Evolutionary conservation across 2,797 vertebrate genomes (phyloP).

Genomic region (Dromococcyx pavoninus): DNA sequence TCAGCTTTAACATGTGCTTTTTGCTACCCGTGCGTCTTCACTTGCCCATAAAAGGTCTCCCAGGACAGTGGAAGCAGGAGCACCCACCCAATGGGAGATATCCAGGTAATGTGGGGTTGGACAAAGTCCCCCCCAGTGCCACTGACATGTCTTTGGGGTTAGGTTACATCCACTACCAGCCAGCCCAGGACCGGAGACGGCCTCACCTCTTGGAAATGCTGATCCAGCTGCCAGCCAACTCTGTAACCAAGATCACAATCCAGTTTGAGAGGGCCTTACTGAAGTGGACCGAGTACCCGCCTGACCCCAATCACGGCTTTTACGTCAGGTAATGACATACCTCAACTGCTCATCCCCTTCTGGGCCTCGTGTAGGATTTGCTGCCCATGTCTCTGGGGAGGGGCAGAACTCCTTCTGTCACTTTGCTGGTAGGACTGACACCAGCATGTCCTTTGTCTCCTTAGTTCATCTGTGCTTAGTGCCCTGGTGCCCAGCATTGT

Average conservation of each 20-base stretch:
- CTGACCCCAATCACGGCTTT: constrained; percentile 96
- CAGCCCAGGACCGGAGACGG: constrained; percentile 89
- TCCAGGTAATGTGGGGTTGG: not conserved
- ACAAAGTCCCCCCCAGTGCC: not conserved
- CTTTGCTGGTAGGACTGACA: not conserved
- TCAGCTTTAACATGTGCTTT: not conserved
- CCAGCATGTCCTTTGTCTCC: not conserved
- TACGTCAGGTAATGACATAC: constrained; percentile 85
- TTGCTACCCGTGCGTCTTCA: not conserved
- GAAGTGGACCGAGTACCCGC: constrained; percentile 97
- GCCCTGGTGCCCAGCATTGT: constrained; percentile 90
- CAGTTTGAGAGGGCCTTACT: constrained; percentile 95
- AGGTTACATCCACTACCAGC: constrained; percentile 98
- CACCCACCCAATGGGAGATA: not conserved
- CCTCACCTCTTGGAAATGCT: constrained; percentile 98
- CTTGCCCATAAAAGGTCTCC: not conserved
- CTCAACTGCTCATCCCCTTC: not conserved
- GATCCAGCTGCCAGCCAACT: constrained; percentile 93
- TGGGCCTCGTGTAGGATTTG: not conserved
- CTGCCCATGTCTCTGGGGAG: not conserved
- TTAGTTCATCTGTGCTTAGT: constrained; percentile 92
- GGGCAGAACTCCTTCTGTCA: not conserved
- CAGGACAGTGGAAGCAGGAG: not conserved
- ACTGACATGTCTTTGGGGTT: not conserved
- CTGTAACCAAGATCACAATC: constrained; percentile 92